Evolutionary conservation across 2,888 invertebrate species (phyloP).

Genomic region (Apantesis nais): DNA sequence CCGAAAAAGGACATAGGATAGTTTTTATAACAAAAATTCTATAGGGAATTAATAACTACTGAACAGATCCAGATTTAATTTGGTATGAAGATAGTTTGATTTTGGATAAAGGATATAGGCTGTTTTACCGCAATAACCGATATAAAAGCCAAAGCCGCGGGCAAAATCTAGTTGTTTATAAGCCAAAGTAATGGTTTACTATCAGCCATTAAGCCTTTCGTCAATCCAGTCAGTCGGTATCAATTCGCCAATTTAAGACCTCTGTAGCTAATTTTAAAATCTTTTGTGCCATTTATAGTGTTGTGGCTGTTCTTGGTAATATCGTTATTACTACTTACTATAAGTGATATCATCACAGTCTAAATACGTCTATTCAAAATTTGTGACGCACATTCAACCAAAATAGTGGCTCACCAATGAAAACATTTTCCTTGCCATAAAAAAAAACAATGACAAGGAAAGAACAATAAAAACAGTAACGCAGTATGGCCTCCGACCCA

Average conservation of each 20-base stretch:
- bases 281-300: background rate
- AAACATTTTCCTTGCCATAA: constrained; percentile 7
- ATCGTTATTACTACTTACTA: background rate
- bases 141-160: too few species aligned
- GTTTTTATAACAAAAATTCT: too few species aligned
- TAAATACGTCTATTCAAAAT: background rate
- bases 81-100: too few species aligned
- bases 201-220: background rate
- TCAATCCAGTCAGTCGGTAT: too few species aligned
- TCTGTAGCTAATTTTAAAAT: background rate
- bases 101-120: too few species aligned
- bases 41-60: too few species aligned
- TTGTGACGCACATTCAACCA: background rate
- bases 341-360: background rate
- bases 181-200: background rate
- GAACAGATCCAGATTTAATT: too few species aligned
- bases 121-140: too few species aligned
- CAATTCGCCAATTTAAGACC: too few species aligned
- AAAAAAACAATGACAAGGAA: constrained; percentile 46
- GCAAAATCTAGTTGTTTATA: too few species aligned
- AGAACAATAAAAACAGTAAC: constrained; percentile 21
- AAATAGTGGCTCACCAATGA: background rate
- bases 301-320: background rate
- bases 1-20: too few species aligned
- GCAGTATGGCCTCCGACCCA: constrained; percentile 55